Conservation (phyloP, 64 coral and sea anemone genomes). For the Pocillopora verrucosa region DNA sequence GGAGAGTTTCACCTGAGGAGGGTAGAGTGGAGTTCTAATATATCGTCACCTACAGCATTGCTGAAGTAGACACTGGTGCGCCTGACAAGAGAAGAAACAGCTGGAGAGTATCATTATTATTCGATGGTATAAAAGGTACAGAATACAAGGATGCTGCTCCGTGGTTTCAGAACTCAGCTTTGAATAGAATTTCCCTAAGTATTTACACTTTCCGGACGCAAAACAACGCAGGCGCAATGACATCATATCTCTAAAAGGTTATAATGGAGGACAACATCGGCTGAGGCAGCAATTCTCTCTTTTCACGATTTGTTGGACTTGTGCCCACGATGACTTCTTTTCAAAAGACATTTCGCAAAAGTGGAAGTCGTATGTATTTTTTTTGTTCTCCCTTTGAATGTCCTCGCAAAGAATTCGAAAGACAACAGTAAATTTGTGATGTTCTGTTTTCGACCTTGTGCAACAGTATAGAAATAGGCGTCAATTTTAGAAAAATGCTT, state of each 20-base stretch:
- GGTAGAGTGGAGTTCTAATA: neutral
- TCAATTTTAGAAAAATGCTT: neutral
- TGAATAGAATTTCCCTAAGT: constrained; percentile 13
- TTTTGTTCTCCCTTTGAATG: neutral
- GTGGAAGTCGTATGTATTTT: constrained; percentile 60
- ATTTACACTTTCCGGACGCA: neutral
- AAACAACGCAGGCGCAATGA: constrained; percentile 44
- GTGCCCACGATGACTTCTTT: constrained; percentile 25
- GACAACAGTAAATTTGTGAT: too few species aligned
- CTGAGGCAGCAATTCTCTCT: neutral
- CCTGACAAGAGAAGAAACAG: neutral
- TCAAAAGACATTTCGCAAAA: constrained; percentile 72
- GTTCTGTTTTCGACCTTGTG: too few species aligned
- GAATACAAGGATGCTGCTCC: neutral
- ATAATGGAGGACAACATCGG: constrained; percentile 5
- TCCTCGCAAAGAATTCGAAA: too few species aligned
- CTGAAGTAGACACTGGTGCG: too few species aligned
- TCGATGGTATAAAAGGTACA: neutral
- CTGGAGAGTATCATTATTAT: neutral
- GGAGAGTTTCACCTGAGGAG: neutral
- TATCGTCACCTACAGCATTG: neutral
- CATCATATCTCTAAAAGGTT: neutral
- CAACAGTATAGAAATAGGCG: too few species aligned
- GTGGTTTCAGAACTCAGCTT: neutral
- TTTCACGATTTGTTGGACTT: neutral